phyloP scores from a whole-genome alignment of 1,140 invertebrate genomes.

The Drosophila pallidifrons region DNA sequence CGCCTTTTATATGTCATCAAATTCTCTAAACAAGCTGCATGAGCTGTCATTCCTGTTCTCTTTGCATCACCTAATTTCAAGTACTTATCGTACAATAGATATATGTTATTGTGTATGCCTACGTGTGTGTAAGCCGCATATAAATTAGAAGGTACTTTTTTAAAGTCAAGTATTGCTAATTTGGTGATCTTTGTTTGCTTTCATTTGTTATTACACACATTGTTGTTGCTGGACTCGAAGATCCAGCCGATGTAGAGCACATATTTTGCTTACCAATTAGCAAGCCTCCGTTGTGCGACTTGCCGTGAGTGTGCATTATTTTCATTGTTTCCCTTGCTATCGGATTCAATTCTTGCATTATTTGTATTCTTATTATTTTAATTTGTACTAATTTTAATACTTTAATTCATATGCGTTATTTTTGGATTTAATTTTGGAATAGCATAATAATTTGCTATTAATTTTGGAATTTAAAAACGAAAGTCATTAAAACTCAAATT shows the following conservation, averaged over 20 bases:
- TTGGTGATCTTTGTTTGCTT: slow-evolving; percentile 10
- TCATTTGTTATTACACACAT: slow-evolving; percentile 23
- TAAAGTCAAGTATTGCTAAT: slow-evolving; percentile 28
- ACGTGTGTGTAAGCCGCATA: background rate
- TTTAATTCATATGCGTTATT: background rate
- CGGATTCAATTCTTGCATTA: no score
- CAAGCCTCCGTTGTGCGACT: background rate
- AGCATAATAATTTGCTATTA: no score
- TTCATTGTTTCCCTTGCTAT: background rate
- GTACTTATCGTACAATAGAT: slow-evolving; percentile 5
- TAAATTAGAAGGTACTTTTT: slow-evolving; percentile 27
- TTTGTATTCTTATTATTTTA: background rate
- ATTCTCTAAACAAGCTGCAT: slow-evolving; percentile 11
- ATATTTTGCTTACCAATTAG: slow-evolving; percentile 2
- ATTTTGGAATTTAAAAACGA: no score
- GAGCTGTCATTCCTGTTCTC: slow-evolving; percentile 26
- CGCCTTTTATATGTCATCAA: slow-evolving; percentile 24
- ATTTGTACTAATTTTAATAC: background rate
- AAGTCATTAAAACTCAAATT: no score
- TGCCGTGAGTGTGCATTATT: background rate
- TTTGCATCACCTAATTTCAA: slow-evolving; percentile 19
- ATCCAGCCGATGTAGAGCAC: background rate
- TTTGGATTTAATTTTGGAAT: no score
- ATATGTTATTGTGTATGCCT: background rate
- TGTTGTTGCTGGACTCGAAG: background rate